Evolutionary conservation across 2,888 invertebrate genomes (phyloP), one percentile per base, ranked within the genome.

Genomic region (Lepidonotus clava): DNA sequence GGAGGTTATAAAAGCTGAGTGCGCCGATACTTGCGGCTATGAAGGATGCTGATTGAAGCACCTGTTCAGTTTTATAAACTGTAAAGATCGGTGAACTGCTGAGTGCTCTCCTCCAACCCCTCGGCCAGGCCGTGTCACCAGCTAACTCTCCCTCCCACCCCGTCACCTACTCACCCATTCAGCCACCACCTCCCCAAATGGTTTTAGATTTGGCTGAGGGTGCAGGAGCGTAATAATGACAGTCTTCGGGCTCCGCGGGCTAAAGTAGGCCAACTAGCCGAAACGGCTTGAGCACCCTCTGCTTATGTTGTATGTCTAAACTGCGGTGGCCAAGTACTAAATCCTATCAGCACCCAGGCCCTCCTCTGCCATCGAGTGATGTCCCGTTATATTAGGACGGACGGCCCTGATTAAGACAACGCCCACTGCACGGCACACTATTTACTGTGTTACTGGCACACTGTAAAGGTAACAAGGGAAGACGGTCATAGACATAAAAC

Each of bases 181-280:
- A 14, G 6, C 32, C 21, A 28, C 66, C 34, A 2, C 6, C 66
- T 21, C 34, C 38, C 38, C 14, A 5, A 32, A 71, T 36, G 71
- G 36, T 71, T 36, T 32, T 61, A 61, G 28, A 32, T 61, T 71
- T n/a, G 36, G 14, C 4, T 32, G 46, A 0, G 46, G 24, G 80
- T 80, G 46, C 24, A 46, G 71, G n/a, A 71, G 80, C 80, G 80
- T 80, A 46, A 80, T 80, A 80, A 80, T 80, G 14, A 51, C 80
- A 80, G 51, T n/a, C 46, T 24, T n/a, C n/a, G 4, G 46, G 28
- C 51, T 40, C 46, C 46, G 38, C 46, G n/a, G 80, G 80, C 41
- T 46, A 80, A 80, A 80, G 46, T 80, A 46, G 80, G 46, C 46
- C 80, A 77, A 28, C 38, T n/a, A 46, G 80, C 32, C 28, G 80